These are phyloP conservation scores for Ginglymostoma cirratum DNA, from an alignment of 2,113 vertebrate genomes.

Conservation along the genomic window DNA sequence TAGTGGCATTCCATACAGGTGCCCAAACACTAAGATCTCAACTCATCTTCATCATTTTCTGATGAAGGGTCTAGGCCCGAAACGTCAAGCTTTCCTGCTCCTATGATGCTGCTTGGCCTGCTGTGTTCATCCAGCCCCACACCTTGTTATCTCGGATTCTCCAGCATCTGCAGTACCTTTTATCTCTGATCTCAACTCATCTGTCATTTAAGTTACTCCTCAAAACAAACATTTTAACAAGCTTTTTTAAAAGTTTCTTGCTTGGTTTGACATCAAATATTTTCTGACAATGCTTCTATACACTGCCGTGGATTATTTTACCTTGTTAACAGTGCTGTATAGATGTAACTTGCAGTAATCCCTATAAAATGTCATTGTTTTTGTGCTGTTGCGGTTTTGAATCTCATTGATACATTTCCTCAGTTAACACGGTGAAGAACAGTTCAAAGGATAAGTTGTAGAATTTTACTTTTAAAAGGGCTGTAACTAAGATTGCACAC, in stretches of 20 bases:
- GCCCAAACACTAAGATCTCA: neutral
- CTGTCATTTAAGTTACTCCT: neutral
- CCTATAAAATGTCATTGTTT: neutral
- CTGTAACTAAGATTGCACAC: neutral
- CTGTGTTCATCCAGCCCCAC: no score
- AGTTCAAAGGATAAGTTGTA: neutral
- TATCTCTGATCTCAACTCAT: neutral
- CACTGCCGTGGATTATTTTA: neutral
- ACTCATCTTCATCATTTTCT: no score
- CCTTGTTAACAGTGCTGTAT: neutral
- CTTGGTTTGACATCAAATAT: neutral
- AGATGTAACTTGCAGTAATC: neutral
- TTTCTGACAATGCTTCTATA: neutral
- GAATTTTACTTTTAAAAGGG: neutral
- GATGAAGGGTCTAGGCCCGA: no score
- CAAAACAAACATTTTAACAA: neutral
- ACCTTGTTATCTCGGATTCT: no score
- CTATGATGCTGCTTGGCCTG: no score
- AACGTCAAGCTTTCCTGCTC: no score
- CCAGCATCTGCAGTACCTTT: no score
- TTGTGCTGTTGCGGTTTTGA: neutral
- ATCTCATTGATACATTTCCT: neutral
- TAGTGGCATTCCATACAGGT: neutral
- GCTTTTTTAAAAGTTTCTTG: neutral
- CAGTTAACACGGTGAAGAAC: neutral